Evolutionary conservation across 2,113 vertebrate species (phyloP).

Genomic region (Dromiciops gliroides): DNA sequence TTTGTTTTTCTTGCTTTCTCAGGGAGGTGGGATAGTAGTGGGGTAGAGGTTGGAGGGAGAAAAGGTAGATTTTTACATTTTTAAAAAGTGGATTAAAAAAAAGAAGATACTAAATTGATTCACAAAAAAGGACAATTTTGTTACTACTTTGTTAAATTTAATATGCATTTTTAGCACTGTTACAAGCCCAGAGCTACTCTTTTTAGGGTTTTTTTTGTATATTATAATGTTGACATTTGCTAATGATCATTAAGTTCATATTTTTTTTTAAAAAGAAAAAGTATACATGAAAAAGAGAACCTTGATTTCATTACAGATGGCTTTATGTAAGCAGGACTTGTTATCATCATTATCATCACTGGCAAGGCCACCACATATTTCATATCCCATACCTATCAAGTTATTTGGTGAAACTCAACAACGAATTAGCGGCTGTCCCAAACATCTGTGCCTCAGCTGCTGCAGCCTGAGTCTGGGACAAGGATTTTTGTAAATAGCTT

Average conservation of each 20-base stretch:
- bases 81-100: neutral
- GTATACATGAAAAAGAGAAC: neutral
- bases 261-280: neutral
- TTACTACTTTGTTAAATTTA: neutral
- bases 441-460: neutral
- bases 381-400: neutral
- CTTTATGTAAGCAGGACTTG: neutral
- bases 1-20: neutral
- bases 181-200: neutral
- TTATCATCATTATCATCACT: neutral
- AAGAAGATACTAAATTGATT: neutral
- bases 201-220: neutral
- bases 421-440: neutral
- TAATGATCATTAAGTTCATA: neutral
- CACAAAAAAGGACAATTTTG: neutral
- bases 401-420: neutral
- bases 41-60: neutral
- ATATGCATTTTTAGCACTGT: neutral
- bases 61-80: neutral
- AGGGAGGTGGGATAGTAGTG: neutral
- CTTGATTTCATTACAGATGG: neutral
- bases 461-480: neutral
- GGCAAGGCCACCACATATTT: neutral
- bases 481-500: neutral
- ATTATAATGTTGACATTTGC: neutral